Base-by-base conservation (phyloP, 2,797 vertebrate species). In the Hoplostethus atlanticus region DNA sequence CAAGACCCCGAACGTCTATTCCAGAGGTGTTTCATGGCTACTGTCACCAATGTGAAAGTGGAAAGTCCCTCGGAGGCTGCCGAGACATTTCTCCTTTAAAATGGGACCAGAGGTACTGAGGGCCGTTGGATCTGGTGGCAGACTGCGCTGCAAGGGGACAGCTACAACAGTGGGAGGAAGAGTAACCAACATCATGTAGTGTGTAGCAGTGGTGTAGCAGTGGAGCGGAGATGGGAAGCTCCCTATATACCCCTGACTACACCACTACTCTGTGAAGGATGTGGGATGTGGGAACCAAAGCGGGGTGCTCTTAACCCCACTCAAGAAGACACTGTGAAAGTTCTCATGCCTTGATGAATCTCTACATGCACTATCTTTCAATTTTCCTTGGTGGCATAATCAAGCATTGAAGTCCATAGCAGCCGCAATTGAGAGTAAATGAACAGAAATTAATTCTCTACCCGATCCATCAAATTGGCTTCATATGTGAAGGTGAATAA, bases 1-100 rank as follows among this genome's bases (percentile, higher is more conserved):
- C 48, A 63, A 8, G 91, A 95, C 48, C 86, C 92, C 0, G 92
- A 91, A 51, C 74, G 60, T 12, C 83, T 95, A 48, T 94, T 96
- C 66, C 95, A 94, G 87, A 89, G 87, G 55, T 95, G 94, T 88
- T 96, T 96, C 80, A 91, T 91, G 31, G 89, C 94, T 16, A 77
- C 92, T 21, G 83, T 91, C 76, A 92, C 89, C 0, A 54, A 84
- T 3, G 81, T 89, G 0, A 68, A 94, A 80, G 90, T 92, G 46
- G 93, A 94, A 76, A 92, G 90, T 76, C 93, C 93, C 30, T 79
- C 84, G 1, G 90, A 90, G 65, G 36, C 15, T 0, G 0, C 1
- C 0, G 1, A 50, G 13, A 57, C 28, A 56, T 64, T 28, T 42
- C 1, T 58, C 12, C 1, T 31, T 34, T 8, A 25, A 50, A 58